Conservation (phyloP, 2,113 vertebrate genomes). For the Platysternon megacephalum region DNA sequence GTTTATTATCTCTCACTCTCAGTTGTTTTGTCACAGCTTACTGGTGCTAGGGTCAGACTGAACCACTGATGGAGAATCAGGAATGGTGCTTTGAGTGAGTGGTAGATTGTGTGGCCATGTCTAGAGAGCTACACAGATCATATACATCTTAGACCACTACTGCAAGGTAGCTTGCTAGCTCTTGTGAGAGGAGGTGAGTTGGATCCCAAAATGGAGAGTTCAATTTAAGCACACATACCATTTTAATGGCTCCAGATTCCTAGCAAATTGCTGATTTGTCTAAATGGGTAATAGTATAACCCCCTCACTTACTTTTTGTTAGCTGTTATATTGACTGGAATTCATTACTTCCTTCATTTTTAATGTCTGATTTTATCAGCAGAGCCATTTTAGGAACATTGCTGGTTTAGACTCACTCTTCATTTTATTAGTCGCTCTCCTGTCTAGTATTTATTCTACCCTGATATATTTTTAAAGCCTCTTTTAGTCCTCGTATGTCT, state of each 20-base stretch:
- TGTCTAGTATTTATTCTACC: background rate
- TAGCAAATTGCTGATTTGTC: slow-evolving; percentile 21
- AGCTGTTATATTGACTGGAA: slow-evolving; percentile 19
- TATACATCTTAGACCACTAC: background rate
- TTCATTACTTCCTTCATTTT: slow-evolving; percentile 7
- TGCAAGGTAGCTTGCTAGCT: background rate
- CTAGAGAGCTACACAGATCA: background rate
- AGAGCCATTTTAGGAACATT: background rate
- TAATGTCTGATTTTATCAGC: background rate
- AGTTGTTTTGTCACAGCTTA: background rate
- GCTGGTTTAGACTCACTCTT: slow-evolving; percentile 4
- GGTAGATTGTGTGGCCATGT: background rate
- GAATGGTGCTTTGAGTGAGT: background rate
- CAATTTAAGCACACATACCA: slow-evolving; percentile 30
- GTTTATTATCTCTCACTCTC: background rate
- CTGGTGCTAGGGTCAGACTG: background rate
- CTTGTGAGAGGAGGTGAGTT: background rate
- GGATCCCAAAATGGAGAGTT: background rate
- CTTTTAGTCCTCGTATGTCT: background rate
- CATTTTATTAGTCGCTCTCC: background rate
- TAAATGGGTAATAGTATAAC: background rate
- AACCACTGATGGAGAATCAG: background rate
- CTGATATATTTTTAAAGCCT: background rate
- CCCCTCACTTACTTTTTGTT: slow-evolving; percentile 39
- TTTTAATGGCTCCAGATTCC: background rate